phyloP scores from a whole-genome alignment of 2,888 invertebrate species.

The Eustalomyia histrio region DNA sequence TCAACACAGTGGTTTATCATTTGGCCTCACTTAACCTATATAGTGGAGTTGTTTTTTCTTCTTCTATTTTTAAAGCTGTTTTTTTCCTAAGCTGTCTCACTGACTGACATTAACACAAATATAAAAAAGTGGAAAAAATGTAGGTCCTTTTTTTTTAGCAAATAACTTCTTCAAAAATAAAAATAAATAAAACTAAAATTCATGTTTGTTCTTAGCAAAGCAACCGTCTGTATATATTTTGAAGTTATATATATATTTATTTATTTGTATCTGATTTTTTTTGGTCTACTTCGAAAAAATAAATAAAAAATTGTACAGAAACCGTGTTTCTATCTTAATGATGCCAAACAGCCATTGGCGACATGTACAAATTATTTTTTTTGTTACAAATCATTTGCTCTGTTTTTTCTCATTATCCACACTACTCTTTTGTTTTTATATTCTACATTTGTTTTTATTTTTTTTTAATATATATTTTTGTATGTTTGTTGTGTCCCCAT shows the following conservation, averaged over 20 bases:
- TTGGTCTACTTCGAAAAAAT: conserved; percentile 31
- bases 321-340: conserved; percentile 59
- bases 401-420: conserved; percentile 34
- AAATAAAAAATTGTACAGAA: conserved; percentile 36
- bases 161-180: conserved; percentile 23
- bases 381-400: conserved; percentile 57
- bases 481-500: conserved; percentile 1
- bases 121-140: conserved; percentile 27
- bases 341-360: conserved; percentile 63
- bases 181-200: conserved; percentile 44
- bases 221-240: conserved; percentile 20
- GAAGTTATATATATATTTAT: conserved; percentile 33
- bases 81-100: conserved; percentile 41
- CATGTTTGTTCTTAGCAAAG: conserved; percentile 25
- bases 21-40: conserved; percentile 66
- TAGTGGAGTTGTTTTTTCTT: conserved; percentile 41
- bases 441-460: conserved; percentile 25
- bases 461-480: conserved; percentile 14
- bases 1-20: conserved; percentile 64
- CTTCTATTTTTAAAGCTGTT: not conserved
- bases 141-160: conserved; percentile 13
- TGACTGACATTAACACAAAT: conserved; percentile 59
- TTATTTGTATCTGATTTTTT: conserved; percentile 27
- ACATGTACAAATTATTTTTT: conserved; percentile 60
- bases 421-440: conserved; percentile 31